Percentiles rank a stretch among this genome's conserved stretches.
Evolutionary conservation across 2,113 vertebrate genomes (phyloP).

Genomic region (Epinephelus fuscoguttatus): DNA sequence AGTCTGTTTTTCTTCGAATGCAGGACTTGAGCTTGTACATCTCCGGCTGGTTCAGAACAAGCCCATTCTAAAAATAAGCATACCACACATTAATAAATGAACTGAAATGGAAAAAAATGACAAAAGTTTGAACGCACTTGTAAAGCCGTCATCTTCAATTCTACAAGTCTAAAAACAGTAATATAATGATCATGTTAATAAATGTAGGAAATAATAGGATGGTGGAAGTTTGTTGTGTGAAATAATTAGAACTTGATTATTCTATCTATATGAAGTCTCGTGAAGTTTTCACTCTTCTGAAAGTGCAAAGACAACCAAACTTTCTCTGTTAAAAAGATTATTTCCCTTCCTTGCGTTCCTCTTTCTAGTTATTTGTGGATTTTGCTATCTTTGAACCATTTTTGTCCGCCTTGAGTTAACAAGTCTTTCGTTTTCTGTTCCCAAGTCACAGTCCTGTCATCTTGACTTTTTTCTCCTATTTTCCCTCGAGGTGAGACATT

Average conservation of each 20-base stretch:
- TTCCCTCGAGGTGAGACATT: conserved; percentile 9
- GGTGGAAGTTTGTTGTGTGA: not conserved
- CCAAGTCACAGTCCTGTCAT: conserved; percentile 53
- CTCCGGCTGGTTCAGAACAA: conserved; percentile 90
- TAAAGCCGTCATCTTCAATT: not conserved
- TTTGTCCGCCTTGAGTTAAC: conserved; percentile 30
- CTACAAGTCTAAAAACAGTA: not conserved
- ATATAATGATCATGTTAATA: not conserved
- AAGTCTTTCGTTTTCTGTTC: conserved; percentile 49
- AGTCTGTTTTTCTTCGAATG: conserved; percentile 96
- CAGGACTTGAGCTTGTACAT: conserved; percentile 97
- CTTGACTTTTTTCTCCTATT: conserved; percentile 5
- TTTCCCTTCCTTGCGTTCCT: conserved; percentile 15
- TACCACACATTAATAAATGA: not conserved
- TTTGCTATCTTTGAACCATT: conserved; percentile 40
- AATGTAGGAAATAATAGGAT: too few species aligned
- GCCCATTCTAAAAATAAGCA: conserved; percentile 87
- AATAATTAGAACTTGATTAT: not conserved
- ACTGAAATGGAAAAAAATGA: not conserved
- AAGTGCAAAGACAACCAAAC: not conserved
- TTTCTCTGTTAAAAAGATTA: conserved; percentile 3
- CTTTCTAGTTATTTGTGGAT: conserved; percentile 49
- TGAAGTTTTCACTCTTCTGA: not conserved
- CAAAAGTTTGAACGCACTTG: not conserved
- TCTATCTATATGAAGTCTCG: conserved; percentile 8